Base-by-base conservation (phyloP, 1,140 invertebrate genomes). In the Drosophila asahinai region DNA sequence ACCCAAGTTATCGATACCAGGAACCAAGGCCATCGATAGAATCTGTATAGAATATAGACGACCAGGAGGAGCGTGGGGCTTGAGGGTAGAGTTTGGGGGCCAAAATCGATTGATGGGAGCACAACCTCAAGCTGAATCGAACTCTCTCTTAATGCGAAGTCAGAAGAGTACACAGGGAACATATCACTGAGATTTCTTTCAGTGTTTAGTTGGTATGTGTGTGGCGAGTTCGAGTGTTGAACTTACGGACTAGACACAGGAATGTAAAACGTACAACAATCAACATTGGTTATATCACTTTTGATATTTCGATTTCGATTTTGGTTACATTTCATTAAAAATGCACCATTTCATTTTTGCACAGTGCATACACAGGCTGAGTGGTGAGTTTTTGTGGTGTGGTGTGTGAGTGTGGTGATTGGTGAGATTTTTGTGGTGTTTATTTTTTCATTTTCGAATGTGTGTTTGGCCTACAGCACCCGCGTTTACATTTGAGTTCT, bases 351-450 rank as follows among this genome's bases (percentile, higher is more conserved):
- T 42, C 63, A 57, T 52, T 67, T 80, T 86, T 86, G 83, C 83
- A 83, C 82, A 84, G 83, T 84, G 82, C 82, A 84, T 81, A 81
- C 82, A 81, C 64, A 59, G 63, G 52, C 33, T 66, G 55, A 40
- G 54, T 45, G 49, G 61, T 51, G 59, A 49, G 52, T 15, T 74
- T 9, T 22, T 15, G 52, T 55, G 30, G 62, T 40, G 22, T 55
- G 36, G 25, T 61, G 67, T 43, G 30, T 30, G 27, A 3, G 27
- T 33, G 7, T 48, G 49, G 40, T 74, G 52, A 43, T 42, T 45
- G 54, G 62, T 65, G 61, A 52, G 27, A 43, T 40, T 42, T 71
- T 55, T 36, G 60, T 45, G 49, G 5, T 30, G 9, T 45, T 17
- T 12, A n/a, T 19, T 19, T 2, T 27, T 30, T 9, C 2, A 2